A percentile compares a stretch with the other conserved stretches of the same genome.
Evolutionary conservation across 1,140 invertebrate species (phyloP).

Genomic region (Reticulitermes speratus): DNA sequence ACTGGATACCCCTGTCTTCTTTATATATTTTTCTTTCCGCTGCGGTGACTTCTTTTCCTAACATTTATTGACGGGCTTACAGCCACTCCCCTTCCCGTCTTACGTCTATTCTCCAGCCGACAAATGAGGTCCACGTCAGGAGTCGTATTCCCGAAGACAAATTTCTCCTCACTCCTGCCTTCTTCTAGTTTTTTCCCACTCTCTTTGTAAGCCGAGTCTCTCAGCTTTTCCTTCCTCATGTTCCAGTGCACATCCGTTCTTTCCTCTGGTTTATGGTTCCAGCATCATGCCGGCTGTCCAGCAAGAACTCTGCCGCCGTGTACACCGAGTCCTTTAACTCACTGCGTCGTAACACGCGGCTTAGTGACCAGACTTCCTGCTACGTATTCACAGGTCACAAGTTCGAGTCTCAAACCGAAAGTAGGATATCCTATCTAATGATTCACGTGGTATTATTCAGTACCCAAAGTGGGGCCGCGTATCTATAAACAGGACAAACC

Average conservation of each 20-base stretch:
- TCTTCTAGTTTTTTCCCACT: not conserved
- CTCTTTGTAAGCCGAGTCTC: not conserved
- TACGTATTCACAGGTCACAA: too few species aligned
- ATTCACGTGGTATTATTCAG: too few species aligned
- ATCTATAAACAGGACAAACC: too few species aligned
- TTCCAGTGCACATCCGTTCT: not conserved
- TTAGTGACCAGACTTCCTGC: too few species aligned
- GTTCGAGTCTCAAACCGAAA: too few species aligned
- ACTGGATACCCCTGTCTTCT: not conserved
- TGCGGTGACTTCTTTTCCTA: not conserved
- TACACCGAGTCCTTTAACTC: not conserved
- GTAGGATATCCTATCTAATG: too few species aligned
- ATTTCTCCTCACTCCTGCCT: not conserved
- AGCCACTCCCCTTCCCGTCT: not conserved
- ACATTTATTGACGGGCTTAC: constrained; percentile 14
- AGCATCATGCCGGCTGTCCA: not conserved
- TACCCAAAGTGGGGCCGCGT: too few species aligned
- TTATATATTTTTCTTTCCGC: constrained; percentile 1
- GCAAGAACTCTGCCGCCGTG: not conserved
- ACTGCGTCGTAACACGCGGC: too few species aligned
- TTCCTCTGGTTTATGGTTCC: not conserved
- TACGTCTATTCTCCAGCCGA: not conserved
- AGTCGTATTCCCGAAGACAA: constrained; percentile 18
- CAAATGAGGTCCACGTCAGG: constrained; percentile 16
- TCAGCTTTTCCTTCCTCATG: not conserved